These are phyloP conservation scores for Polymixis flavicincta DNA, from an alignment of 2,888 invertebrate species.

Conservation along the genomic window DNA sequence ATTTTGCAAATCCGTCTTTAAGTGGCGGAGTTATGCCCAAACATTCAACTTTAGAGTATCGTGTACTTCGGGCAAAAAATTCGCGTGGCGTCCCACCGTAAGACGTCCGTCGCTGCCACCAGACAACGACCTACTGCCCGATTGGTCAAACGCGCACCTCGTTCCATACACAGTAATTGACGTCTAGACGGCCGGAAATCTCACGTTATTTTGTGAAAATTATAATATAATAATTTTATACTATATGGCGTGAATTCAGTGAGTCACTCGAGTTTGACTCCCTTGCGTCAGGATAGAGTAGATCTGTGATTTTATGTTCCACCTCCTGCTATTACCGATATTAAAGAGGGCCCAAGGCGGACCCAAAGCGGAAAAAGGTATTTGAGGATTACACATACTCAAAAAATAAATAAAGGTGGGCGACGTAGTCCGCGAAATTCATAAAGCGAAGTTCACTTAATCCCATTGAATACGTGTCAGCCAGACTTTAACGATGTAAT, in stretches of 20 bases:
- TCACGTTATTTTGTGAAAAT: not conserved
- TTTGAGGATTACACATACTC: no score
- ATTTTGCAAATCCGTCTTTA: no score
- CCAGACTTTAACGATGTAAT: no score
- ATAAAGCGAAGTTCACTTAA: no score
- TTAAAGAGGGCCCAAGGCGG: no score
- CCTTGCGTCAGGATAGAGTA: not conserved
- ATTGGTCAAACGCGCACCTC: not conserved
- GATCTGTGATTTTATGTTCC: no score
- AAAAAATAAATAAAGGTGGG: no score
- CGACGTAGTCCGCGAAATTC: no score
- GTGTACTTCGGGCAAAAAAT: not conserved
- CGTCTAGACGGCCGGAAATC: not conserved
- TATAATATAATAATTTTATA: no score
- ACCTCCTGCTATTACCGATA: not conserved
- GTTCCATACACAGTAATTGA: not conserved
- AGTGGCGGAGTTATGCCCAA: no score
- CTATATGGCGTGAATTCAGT: not conserved
- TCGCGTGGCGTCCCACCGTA: rapidly evolving
- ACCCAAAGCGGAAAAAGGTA: no score
- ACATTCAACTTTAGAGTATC: not conserved
- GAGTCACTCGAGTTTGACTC: not conserved
- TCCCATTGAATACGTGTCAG: no score
- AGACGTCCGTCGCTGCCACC: conserved; percentile 34
- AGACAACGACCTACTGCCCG: conserved; percentile 39